Percentiles rank a stretch among this genome's conserved stretches.
Conservation (phyloP, 2,797 vertebrate species). For the Phalloptychus januarius region DNA sequence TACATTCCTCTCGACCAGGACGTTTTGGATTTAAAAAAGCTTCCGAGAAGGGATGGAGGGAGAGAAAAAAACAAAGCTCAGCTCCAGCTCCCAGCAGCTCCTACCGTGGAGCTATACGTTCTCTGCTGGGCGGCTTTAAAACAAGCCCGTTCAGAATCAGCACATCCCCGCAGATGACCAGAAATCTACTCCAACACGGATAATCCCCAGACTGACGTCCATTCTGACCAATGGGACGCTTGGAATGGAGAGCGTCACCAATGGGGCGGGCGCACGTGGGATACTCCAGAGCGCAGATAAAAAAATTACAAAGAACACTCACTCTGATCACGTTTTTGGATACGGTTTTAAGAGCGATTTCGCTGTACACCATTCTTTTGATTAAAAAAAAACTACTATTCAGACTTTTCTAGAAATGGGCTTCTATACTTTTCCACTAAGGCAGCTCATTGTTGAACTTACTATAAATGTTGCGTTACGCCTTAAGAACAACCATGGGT, state of each 20-base stretch:
- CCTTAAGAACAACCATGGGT: background rate
- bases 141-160: conserved; percentile 30
- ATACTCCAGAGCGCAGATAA: conserved; percentile 7
- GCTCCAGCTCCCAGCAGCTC: conserved; percentile 13
- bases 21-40: conserved; percentile 54
- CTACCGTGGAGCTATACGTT: conserved; percentile 46
- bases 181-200: conserved; percentile 67
- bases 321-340: conserved; percentile 9
- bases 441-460: background rate
- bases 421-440: background rate
- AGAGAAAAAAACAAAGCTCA: conserved; percentile 30
- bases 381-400: background rate
- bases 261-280: conserved; percentile 7
- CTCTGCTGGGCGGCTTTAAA: conserved; percentile 70
- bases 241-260: background rate
- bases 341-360: background rate
- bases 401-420: too few species aligned
- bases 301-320: background rate
- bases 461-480: background rate
- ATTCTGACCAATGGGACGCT: conserved; percentile 65
- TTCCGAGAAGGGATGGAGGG: conserved; percentile 12
- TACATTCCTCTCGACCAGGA: conserved; percentile 59
- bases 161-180: conserved; percentile 39
- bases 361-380: background rate
- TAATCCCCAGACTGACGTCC: conserved; percentile 63